Evolutionary conservation across 1,140 invertebrate genomes (phyloP).

Genomic region (Acromyrmex heyeri): DNA sequence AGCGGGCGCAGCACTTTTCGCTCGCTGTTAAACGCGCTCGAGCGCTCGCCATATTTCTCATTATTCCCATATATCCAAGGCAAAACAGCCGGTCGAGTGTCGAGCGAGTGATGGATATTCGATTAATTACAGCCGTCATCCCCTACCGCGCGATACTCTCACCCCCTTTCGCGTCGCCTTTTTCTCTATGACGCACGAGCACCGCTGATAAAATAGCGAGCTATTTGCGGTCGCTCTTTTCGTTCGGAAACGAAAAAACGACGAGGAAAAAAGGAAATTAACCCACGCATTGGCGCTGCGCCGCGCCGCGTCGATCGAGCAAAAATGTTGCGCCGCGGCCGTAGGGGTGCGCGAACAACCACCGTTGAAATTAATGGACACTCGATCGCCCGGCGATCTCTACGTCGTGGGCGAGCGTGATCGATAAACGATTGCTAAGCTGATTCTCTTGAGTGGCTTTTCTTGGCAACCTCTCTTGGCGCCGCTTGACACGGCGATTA

Average conservation of each 20-base stretch:
- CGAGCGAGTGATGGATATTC: constrained; percentile 64
- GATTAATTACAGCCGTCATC: constrained; percentile 63
- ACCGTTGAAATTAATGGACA: constrained; percentile 70
- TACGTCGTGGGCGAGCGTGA: neutral
- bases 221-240: constrained; percentile 47
- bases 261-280: constrained; percentile 65
- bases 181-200: constrained; percentile 56
- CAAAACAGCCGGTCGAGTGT: constrained; percentile 44
- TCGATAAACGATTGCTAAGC: constrained; percentile 24
- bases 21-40: constrained; percentile 31
- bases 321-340: constrained; percentile 69
- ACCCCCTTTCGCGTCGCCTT: no score
- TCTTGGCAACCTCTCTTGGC: constrained; percentile 4
- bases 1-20: constrained; percentile 34
- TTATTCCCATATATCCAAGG: constrained; percentile 46
- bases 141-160: neutral
- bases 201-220: constrained; percentile 61
- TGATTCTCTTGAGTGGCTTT: constrained; percentile 6
- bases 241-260: constrained; percentile 20
- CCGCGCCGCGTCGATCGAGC: constrained; percentile 8
- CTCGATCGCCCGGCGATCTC: constrained; percentile 49
- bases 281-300: constrained; percentile 44
- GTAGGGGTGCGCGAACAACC: constrained; percentile 2
- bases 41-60: constrained; percentile 39
- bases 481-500: neutral